These are phyloP conservation scores for Naja naja DNA, from an alignment of 2,113 vertebrate genomes.

Conservation along the genomic window DNA sequence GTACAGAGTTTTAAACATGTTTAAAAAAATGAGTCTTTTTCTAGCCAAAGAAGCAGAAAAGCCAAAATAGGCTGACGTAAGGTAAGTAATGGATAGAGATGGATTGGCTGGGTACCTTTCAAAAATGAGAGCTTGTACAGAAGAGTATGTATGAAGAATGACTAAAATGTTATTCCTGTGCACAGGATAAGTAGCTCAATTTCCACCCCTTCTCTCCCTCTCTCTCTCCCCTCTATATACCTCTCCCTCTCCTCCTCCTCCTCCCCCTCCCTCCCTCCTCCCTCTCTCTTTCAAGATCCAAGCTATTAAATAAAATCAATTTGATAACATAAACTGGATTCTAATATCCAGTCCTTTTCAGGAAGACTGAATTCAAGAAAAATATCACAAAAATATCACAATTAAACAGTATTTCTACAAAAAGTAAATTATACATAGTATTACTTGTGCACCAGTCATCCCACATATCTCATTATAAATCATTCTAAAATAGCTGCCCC, in stretches of 20 bases:
- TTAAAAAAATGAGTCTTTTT: not conserved
- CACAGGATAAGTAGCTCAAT: not conserved
- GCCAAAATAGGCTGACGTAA: not conserved
- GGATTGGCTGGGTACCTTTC: not conserved
- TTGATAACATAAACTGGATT: not conserved
- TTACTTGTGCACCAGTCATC: not conserved
- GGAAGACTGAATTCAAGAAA: not conserved
- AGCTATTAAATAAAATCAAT: not conserved
- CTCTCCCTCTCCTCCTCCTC: too few relatives aligned
- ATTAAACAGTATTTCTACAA: not conserved
- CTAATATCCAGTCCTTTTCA: not conserved
- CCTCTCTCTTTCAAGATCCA: not conserved
- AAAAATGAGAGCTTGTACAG: not conserved
- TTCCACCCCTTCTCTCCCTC: too few relatives aligned
- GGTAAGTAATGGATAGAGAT: not conserved
- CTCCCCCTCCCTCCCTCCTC: too few relatives aligned
- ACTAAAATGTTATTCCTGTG: not conserved
- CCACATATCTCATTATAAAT: too few relatives aligned
- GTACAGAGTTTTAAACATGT: not conserved
- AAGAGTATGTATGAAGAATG: not conserved
- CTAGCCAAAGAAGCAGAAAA: fast-evolving
- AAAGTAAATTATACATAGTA: not conserved
- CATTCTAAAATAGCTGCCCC: not conserved
- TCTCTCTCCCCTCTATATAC: too few relatives aligned
- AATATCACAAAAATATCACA: not conserved